Evolutionary conservation across 2,888 invertebrate genomes (phyloP).

Genomic region (Lypha dubia): DNA sequence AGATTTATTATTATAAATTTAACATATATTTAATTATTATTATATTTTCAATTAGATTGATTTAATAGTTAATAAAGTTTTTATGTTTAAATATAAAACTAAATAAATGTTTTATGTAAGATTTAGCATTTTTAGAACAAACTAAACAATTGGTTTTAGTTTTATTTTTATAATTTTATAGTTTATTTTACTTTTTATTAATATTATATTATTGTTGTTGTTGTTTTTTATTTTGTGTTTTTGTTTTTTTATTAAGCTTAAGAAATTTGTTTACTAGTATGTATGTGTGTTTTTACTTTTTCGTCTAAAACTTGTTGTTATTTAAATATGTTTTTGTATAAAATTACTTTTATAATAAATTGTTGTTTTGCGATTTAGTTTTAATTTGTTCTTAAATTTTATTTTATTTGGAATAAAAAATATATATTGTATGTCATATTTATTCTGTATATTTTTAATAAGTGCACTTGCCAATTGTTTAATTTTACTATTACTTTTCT

Average conservation of each 20-base stretch:
- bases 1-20: constrained; percentile 58
- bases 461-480: constrained; percentile 83
- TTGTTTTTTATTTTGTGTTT: not conserved
- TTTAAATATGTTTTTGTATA: constrained; percentile 24
- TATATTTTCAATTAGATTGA: constrained; percentile 37
- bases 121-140: constrained; percentile 60
- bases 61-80: constrained; percentile 47
- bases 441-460: constrained; percentile 77
- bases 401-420: constrained; percentile 55
- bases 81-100: constrained; percentile 63
- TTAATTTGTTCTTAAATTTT: constrained; percentile 38
- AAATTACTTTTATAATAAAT: constrained; percentile 20
- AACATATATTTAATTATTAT: constrained; percentile 66
- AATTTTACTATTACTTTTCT: constrained; percentile 1
- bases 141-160: constrained; percentile 63
- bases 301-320: constrained; percentile 56
- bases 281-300: constrained; percentile 16
- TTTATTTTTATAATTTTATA: constrained; percentile 14
- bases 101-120: constrained; percentile 63
- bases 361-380: constrained; percentile 38
- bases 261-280: constrained; percentile 25
- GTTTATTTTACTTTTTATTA: constrained; percentile 1
- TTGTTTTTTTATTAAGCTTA: constrained; percentile 17
- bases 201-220: no score
- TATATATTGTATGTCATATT: constrained; percentile 56